Percentiles rank a stretch among this genome's conserved stretches.
phyloP scores from a whole-genome alignment of 2,113 vertebrate genomes.

The Glaucidium brasilianum region DNA sequence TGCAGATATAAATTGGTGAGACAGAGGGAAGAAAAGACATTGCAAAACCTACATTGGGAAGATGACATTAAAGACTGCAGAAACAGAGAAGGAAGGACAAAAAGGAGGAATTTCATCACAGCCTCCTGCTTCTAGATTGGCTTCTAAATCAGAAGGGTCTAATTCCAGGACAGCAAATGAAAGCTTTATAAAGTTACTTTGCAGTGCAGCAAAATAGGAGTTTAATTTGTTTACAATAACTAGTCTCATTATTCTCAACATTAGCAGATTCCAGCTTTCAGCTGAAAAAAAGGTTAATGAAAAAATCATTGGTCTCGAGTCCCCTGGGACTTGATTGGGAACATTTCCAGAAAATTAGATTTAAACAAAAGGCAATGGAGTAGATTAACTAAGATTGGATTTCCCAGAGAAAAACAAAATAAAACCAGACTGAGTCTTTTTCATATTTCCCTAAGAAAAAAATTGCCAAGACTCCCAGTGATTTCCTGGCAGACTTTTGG shows the following conservation, averaged over 20 bases:
- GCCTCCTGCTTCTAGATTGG: not conserved
- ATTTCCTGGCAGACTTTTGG: not conserved
- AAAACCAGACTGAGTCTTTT: not conserved
- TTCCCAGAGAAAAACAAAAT: not conserved
- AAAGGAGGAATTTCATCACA: not conserved
- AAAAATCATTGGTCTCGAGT: not conserved
- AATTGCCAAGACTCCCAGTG: not conserved
- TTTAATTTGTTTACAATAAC: conserved; percentile 8
- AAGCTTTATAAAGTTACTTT: not conserved
- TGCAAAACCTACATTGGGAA: not conserved
- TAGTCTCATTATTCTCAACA: not conserved
- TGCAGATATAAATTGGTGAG: not conserved
- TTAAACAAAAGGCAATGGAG: not conserved
- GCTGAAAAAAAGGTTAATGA: conserved; percentile 10
- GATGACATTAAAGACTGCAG: not conserved
- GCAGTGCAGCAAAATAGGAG: not conserved
- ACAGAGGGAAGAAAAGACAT: not conserved
- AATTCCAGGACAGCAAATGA: not conserved
- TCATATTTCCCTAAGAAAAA: not conserved
- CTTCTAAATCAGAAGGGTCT: not conserved
- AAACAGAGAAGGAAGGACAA: not conserved
- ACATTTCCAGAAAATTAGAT: conserved; percentile 15
- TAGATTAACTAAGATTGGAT: not conserved
- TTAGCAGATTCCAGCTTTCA: conserved; percentile 9
- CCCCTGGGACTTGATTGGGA: not conserved